phyloP scores from a whole-genome alignment of 2,113 vertebrate species.

The Otis tarda region DNA sequence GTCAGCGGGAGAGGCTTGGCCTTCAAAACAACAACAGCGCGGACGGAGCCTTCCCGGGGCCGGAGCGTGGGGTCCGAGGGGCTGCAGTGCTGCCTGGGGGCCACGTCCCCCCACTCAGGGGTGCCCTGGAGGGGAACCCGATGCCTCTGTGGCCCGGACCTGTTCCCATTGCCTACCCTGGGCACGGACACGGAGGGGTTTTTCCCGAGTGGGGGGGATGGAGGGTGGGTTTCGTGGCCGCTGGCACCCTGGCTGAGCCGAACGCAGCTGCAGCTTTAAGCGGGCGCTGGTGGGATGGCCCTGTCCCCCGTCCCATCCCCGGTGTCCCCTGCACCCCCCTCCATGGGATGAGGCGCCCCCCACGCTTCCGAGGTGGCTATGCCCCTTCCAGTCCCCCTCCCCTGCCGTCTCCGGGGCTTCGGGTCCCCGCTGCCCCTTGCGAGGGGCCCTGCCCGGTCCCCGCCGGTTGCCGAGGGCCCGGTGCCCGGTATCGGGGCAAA shows the following conservation, averaged over 20 bases:
- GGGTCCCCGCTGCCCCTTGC: neutral
- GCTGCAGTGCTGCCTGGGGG: rapidly evolving
- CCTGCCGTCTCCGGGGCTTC: rapidly evolving
- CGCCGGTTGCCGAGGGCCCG: constrained; percentile 24
- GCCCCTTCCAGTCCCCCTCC: neutral
- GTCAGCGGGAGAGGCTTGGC: constrained; percentile 10
- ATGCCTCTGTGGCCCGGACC: rapidly evolving
- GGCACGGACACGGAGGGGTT: neutral
- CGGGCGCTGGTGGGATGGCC: rapidly evolving
- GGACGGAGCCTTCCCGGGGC: neutral
- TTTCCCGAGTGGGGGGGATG: neutral
- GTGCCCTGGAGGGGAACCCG: neutral
- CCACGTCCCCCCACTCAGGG: neutral
- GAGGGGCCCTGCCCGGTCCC: neutral
- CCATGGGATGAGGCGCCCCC: neutral
- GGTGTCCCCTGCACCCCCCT: neutral
- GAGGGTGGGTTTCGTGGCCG: neutral
- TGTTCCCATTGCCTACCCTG: rapidly evolving
- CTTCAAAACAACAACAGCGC: neutral
- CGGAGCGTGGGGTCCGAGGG: rapidly evolving
- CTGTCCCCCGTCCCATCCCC: neutral
- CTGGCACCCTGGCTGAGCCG: neutral
- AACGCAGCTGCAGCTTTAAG: neutral
- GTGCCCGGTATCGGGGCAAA: constrained; percentile 40
- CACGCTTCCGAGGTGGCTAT: rapidly evolving